Base-by-base conservation (phyloP, 1,140 invertebrate species). In the Lucilia sericata region DNA sequence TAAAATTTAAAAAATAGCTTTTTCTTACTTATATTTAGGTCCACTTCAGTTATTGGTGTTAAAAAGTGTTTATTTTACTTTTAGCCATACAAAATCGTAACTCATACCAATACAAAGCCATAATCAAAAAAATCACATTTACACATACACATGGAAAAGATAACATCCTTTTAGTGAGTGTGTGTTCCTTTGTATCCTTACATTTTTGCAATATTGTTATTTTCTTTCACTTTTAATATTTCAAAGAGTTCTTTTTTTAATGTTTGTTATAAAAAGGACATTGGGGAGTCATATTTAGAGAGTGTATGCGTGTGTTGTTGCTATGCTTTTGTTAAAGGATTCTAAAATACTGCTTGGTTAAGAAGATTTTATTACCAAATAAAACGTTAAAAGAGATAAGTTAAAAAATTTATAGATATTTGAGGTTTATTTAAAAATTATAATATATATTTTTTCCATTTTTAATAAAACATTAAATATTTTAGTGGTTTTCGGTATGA, bases 31-130 rank as follows among this genome's bases (percentile, higher is more conserved):
- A 4, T 3, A 2, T 7, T 42, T 42, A 0, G 42, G 0, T 0
- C 10, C 42, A 42, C 7, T 42, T 42, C 42, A 42, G n/a, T 70
- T 70, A 70, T 21, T 70, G 65, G 65, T 70, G 65, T 70, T 70
- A 19, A 70, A 70, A 70, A 70, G n/a, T 21, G 65, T 70, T 70
- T 70, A 70, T 70, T 70, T n/a, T 70, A n/a, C 10, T 70, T 42
- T 70, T 55, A 17, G 13, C 51, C 51, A 55, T 12, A 55, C 17
- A 70, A 21, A 25, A 12, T 13, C 17, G 51, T 55, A 42, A 42
- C 42, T 42, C 5, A n/a, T 60, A 60, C 14, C 14, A 60, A 14
- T 17, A 60, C 14, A 60, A 7, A 17, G 13, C 13, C 51, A 60
- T 5, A 14, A 5, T 12, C 51, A 60, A 60, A 5, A 60, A 5